Base-by-base conservation (phyloP, 2,888 invertebrate genomes). In the Eudasyphora cyanicolor region DNA sequence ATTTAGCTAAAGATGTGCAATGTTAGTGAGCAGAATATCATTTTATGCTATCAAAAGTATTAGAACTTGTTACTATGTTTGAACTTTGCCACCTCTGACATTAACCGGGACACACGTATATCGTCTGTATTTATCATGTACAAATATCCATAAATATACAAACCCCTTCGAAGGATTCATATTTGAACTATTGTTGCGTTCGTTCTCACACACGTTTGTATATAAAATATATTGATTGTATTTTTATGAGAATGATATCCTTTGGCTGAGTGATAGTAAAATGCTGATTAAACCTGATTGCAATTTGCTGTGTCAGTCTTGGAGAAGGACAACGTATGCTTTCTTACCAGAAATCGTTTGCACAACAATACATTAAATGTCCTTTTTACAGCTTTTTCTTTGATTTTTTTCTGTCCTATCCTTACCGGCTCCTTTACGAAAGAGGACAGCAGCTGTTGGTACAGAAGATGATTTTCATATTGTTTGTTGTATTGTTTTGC, bases 261-360 rank as follows among this genome's bases (percentile, higher is more conserved):
- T 67, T 14, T 27, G 10, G 38, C 57, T 57, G 69, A 79, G 19
- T 64, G 88, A 87, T 87, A 86, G 86, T 83, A 87, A 87, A 88
- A 87, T 89, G 88, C 90, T 90, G 90, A 90, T 90, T 89, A 90
- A 89, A 90, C 87, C 88, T 89, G 88, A 89, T 89, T 89, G 87
- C 87, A 87, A 87, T 87, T 89, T 89, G 89, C 89, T 89, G 90
- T 87, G 89, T 89, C 89, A 89, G 88, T 88, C 69, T 19, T 7
- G 32, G n/a, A 79, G 19, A 60, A 74, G 57, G 73, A 82, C 71
- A 86, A 86, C 77, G 76, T 67, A 71, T 21, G 45, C 35, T 12
- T 71, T 45, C 24, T 76, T 54, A 35, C 24, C 57, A 54, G 67
- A 69, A 17, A 60, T 29, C 76, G n/a, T 75, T 60, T 86, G 85